These are phyloP conservation scores for Myiopsitta monachus DNA, from an alignment of 2,113 vertebrate genomes.

Conservation along the genomic window DNA sequence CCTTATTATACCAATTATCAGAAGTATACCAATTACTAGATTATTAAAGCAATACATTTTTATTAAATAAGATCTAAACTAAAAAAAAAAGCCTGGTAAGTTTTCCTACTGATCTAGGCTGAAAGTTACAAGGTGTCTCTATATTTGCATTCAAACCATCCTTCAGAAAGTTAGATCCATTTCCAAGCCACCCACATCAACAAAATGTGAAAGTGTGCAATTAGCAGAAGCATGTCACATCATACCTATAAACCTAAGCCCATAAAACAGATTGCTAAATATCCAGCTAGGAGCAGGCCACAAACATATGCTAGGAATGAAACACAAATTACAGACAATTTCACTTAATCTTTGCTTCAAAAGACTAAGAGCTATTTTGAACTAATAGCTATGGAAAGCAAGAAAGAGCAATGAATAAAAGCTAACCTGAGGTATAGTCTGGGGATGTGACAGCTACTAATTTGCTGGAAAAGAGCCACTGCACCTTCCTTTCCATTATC, in stretches of 20 bases:
- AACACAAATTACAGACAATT: background rate
- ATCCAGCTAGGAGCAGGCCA: background rate
- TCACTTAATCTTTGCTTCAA: background rate
- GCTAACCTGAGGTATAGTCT: background rate
- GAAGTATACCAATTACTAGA: background rate
- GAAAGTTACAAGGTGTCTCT: background rate
- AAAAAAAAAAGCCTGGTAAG: background rate
- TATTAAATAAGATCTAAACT: background rate
- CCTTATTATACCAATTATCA: background rate
- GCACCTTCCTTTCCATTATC: background rate
- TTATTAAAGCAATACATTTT: background rate
- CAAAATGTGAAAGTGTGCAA: background rate
- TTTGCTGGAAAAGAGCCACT: background rate
- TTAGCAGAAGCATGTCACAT: background rate
- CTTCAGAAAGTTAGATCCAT: background rate
- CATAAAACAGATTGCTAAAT: background rate
- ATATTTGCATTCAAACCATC: background rate
- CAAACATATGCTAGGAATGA: background rate
- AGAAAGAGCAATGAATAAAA: background rate
- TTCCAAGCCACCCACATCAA: background rate
- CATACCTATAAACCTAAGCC: background rate
- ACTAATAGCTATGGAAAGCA: background rate
- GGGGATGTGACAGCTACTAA: background rate
- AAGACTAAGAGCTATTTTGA: background rate
- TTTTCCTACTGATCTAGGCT: background rate